Base-by-base conservation (phyloP, 2,888 invertebrate genomes). In the Gymnoscelis rufifasciata region DNA sequence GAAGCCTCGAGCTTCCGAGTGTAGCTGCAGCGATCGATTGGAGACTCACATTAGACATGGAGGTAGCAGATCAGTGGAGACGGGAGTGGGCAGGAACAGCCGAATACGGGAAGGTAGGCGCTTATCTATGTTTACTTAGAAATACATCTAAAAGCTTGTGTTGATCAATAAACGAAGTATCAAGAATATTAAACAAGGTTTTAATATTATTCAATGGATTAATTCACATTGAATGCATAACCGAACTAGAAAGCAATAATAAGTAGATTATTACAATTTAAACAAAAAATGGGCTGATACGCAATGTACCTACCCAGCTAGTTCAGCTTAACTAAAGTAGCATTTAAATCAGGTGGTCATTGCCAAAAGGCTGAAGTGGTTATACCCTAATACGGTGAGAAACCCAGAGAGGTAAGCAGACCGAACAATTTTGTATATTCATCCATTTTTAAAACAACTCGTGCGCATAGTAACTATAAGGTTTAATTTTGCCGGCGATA, bases 51-150 rank as follows among this genome's bases (percentile, higher is more conserved):
- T 56, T 60, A 59, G 67, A 70, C 58, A 87, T 88, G 87, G 87
- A 88, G 76, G 78, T 88, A 59, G 87, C 83, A 61, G 86, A 81
- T 46, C 87, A 86, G 73, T 88, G 88, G 88, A 81, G 81, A 59
- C 74, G 83, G 67, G 76, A 87, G 77, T 88, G 88, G 88, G 78
- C 88, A 56, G 88, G 88, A 54, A 77, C 83, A 38, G 88, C 88
- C 61, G 88, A 88, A 73, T 88, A 82, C 72, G 88, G 88, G 62
- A 86, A 88, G 77, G 88, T 88, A 62, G n/a, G n/a, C n/a, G n/a
- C n/a, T n/a, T n/a, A n/a, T n/a, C n/a, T n/a, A n/a, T n/a, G n/a
- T n/a, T n/a, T n/a, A n/a, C n/a, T n/a, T n/a, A n/a, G n/a, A n/a
- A n/a, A n/a, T n/a, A n/a, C n/a, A n/a, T n/a, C n/a, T n/a, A n/a